Base-by-base conservation (phyloP, 2,797 vertebrate genomes). In the Diceros bicornis region DNA sequence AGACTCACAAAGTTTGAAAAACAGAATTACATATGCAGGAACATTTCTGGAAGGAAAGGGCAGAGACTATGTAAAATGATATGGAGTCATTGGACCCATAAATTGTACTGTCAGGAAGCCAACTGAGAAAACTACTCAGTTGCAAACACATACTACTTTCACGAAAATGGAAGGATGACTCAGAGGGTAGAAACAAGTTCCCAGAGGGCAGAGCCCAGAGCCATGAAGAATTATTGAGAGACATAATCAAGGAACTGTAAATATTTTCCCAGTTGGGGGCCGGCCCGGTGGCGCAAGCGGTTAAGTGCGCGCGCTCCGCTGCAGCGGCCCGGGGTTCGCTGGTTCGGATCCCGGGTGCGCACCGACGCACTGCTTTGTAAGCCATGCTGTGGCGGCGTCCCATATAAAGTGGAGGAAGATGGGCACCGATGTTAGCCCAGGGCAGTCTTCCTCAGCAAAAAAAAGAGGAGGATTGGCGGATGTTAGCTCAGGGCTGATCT, bases 1-100 rank as follows among this genome's bases (percentile, higher is more conserved):
- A 81, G 74, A 59, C 27, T 52, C 32, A 71, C 25, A 62, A 61
- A 85, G 59, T 47, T 91, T 95, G 90, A 50, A 78, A 75, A 89
- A 86, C 23, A 52, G 34, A 83, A 96, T 86, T 90, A 77, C 32
- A 62, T 47, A 44, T 55, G 25, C 18, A 81, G 25, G 90, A 66
- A 25, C 34, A 90, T 52, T 86, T 81, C 66, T 68, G 71, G 16
- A 84, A n/a, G 85, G 59, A 79, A 92, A 84, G 20, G 37, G n/a
- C 21, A 85, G 47, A 82, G 57, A 84, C 12, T 64, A 23, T 62
- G n/a, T 77, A 94, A 86, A 83, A 83, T 55, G 64, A 27, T 29
- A 75, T 25, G 47, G 20, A 84, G 37, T 69, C 23, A 16, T 29
- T 93, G 8, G 37, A 57, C 16, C 34, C 57, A 62, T 57, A 82